These are phyloP conservation scores for Eulithis prunata DNA, from an alignment of 2,888 invertebrate genomes.

Conservation along the genomic window DNA sequence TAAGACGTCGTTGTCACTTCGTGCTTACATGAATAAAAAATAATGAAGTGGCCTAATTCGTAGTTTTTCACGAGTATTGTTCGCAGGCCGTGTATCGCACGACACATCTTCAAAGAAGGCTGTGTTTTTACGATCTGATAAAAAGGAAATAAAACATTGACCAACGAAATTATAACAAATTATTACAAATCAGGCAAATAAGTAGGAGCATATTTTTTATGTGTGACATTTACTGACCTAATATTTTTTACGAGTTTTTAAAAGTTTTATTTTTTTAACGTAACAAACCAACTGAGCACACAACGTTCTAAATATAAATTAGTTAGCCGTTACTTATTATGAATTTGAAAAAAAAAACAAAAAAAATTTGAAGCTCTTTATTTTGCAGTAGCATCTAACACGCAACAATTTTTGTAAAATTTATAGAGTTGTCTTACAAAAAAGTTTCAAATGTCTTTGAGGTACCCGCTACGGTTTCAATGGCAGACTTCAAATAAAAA, in stretches of 20 bases:
- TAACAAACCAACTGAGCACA: too few relatives aligned
- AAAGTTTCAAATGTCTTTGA: neutral
- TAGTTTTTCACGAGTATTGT: constrained; percentile 27
- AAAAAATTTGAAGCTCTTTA: too few relatives aligned
- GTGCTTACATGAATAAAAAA: constrained; percentile 24
- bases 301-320: too few relatives aligned
- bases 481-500: constrained; percentile 17
- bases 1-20: constrained; percentile 15
- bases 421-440: neutral
- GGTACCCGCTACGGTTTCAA: neutral
- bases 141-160: constrained; percentile 36
- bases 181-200: constrained; percentile 36
- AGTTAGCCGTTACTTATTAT: too few relatives aligned
- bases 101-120: constrained; percentile 36
- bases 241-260: constrained; percentile 18
- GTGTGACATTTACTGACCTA: constrained; percentile 8
- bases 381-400: too few relatives aligned
- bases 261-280: too few relatives aligned
- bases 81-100: constrained; percentile 39
- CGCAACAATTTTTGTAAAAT: neutral
- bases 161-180: constrained; percentile 36
- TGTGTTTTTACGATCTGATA: constrained; percentile 42
- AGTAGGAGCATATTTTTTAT: constrained; percentile 6
- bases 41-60: constrained; percentile 24
- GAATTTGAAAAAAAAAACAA: too few relatives aligned